Percentiles rank a stretch among this genome's conserved stretches.
phyloP scores from a whole-genome alignment of 2,113 vertebrate species.

The Machaerirhynchus nigripectus region DNA sequence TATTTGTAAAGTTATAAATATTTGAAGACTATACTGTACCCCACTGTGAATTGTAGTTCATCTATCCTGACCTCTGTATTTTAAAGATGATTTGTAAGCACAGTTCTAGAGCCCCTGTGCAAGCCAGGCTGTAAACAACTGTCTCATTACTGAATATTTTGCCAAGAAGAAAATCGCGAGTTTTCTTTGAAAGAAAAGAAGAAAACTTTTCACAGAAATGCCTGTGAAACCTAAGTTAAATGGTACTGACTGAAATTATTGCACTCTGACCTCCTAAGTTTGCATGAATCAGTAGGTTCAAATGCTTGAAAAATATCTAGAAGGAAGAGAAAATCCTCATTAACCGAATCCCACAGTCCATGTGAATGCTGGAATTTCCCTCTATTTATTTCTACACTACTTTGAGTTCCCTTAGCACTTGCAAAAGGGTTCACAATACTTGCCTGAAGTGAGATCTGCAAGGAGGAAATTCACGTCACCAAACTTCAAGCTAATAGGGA shows the following conservation, averaged over 20 bases:
- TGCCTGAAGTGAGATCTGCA: not conserved
- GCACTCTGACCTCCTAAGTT: not conserved
- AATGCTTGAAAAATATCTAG: not conserved
- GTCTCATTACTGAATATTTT: not conserved
- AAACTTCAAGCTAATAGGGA: not conserved
- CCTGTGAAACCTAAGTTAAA: not conserved
- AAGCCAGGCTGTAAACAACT: not conserved
- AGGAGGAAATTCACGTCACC: not conserved
- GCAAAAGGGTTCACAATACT: not conserved
- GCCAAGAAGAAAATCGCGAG: not conserved
- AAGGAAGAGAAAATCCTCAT: not conserved
- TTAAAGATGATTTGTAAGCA: not conserved
- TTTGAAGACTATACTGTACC: not conserved
- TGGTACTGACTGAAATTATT: not conserved
- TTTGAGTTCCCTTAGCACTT: not conserved
- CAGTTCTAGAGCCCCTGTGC: not conserved
- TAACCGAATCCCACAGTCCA: not conserved
- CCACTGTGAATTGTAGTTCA: not conserved
- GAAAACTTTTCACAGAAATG: not conserved
- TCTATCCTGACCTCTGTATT: not conserved
- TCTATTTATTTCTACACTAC: not conserved
- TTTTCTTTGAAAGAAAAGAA: not conserved
- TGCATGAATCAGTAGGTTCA: not conserved
- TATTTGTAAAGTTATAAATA: not conserved
- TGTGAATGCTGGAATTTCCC: not conserved